A percentile compares a stretch with the other conserved stretches of the same genome.
Evolutionary conservation across 2,113 vertebrate genomes (phyloP).

Genomic region (Coturnix japonica): DNA sequence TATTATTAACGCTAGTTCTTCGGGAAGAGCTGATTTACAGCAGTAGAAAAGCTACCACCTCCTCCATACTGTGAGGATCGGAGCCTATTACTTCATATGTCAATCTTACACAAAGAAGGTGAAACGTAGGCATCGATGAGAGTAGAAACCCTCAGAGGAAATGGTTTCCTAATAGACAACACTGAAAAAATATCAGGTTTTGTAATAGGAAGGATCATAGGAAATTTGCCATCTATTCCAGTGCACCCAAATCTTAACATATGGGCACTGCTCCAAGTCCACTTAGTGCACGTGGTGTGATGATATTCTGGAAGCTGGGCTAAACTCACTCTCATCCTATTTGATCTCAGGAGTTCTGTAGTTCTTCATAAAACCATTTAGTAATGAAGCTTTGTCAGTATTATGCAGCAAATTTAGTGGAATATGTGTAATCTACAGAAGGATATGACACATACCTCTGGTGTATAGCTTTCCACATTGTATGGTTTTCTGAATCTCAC

Average conservation of each 20-base stretch:
- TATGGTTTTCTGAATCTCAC: conserved; percentile 89
- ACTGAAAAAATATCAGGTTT: not conserved
- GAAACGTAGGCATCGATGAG: conserved; percentile 11
- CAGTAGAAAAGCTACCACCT: conserved; percentile 33
- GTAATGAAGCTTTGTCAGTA: not conserved
- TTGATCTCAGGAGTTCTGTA: not conserved
- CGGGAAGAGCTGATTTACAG: conserved; percentile 26
- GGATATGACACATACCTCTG: conserved; percentile 77
- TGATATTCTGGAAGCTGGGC: not conserved
- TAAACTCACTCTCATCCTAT: not conserved
- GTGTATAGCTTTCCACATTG: conserved; percentile 88
- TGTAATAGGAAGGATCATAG: not conserved
- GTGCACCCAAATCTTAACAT: rapidly evolving
- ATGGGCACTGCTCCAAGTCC: not conserved
- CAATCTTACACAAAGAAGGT: conserved; percentile 12
- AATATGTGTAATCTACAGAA: not conserved
- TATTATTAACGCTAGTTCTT: conserved; percentile 41
- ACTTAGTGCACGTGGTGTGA: rapidly evolving
- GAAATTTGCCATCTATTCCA: not conserved
- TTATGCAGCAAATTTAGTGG: not conserved
- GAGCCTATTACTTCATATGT: conserved; percentile 18
- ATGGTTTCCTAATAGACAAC: not conserved
- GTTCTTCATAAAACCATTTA: not conserved
- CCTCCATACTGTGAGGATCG: not conserved
- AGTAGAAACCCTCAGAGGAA: not conserved